Evolutionary conservation across 2,113 vertebrate genomes (phyloP).

Genomic region (Thinocorus orbignyianus): DNA sequence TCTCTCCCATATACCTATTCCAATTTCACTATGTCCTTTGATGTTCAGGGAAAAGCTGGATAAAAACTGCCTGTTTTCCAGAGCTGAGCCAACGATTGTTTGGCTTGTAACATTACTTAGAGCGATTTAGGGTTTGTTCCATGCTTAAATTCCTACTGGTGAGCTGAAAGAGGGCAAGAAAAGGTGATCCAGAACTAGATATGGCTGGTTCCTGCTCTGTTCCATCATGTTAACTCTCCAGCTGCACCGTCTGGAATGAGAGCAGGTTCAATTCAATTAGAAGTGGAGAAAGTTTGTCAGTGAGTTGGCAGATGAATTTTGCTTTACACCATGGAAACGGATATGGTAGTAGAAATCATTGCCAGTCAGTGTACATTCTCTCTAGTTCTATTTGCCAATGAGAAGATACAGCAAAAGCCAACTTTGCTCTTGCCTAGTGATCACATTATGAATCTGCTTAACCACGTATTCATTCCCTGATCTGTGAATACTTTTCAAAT

Average conservation of each 20-base stretch:
- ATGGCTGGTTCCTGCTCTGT: not conserved
- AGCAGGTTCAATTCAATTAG: not conserved
- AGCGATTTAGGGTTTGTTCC: not conserved
- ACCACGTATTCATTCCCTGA: not conserved
- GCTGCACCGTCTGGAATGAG: conserved; percentile 5
- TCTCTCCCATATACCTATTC: not conserved
- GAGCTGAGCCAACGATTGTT: not conserved
- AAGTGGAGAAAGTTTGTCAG: conserved; percentile 47
- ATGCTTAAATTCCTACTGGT: conserved; percentile 3
- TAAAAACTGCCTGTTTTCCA: not conserved
- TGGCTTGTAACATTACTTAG: conserved; percentile 1
- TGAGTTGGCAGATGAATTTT: conserved; percentile 37
- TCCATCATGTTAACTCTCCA: conserved; percentile 22
- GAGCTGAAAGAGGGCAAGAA: conserved; percentile 19
- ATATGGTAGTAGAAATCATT: conserved; percentile 6
- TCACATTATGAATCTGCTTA: not conserved
- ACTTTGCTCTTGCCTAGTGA: not conserved
- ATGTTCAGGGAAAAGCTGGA: not conserved
- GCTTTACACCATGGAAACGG: conserved; percentile 12
- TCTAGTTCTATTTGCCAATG: not conserved
- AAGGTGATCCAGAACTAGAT: conserved; percentile 51
- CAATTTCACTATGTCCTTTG: not conserved
- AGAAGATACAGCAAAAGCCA: not conserved
- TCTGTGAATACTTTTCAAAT: not conserved
- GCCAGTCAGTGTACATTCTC: not conserved